phyloP scores from a whole-genome alignment of 2,797 vertebrate species.

The Cetoscarus ocellatus region DNA sequence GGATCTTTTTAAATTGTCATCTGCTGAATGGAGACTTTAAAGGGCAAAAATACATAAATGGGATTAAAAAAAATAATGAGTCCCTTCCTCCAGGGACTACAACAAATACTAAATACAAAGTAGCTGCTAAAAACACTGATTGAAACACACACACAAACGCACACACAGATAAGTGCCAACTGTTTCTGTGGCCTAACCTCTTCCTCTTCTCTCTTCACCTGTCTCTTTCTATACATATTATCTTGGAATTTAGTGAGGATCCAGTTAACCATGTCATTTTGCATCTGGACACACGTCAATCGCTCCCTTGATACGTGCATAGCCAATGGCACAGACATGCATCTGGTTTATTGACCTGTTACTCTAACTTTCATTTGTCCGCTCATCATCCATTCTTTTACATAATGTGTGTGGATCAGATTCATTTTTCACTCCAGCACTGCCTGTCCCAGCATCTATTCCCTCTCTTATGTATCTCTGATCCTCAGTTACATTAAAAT shows the following conservation, averaged over 20 bases:
- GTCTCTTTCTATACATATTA: constrained; percentile 47
- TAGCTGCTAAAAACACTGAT: too few relatives aligned
- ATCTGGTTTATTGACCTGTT: constrained; percentile 3
- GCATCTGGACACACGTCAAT: constrained; percentile 67
- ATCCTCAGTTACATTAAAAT: constrained; percentile 59
- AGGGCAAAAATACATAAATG: too few relatives aligned
- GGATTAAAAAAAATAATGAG: too few relatives aligned
- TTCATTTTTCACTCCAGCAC: constrained; percentile 7
- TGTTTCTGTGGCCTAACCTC: constrained; percentile 39
- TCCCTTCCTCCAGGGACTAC: too few relatives aligned
- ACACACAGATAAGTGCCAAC: constrained; percentile 12
- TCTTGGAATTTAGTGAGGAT: constrained; percentile 70
- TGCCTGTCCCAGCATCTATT: not conserved
- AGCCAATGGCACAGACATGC: constrained; percentile 18
- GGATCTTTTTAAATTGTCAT: too few relatives aligned
- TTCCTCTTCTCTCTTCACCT: constrained; percentile 4
- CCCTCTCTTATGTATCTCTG: constrained; percentile 25
- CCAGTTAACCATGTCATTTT: constrained; percentile 71
- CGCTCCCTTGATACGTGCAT: constrained; percentile 18
- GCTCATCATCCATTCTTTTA: not conserved
- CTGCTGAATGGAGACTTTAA: too few relatives aligned
- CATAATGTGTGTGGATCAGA: constrained; percentile 4
- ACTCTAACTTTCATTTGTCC: not conserved
- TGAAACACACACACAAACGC: too few relatives aligned
- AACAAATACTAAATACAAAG: too few relatives aligned